Evolutionary conservation across 2,888 invertebrate genomes (phyloP), one percentile per base, ranked within the genome.

Genomic region (Sinohyriopsis cumingii): DNA sequence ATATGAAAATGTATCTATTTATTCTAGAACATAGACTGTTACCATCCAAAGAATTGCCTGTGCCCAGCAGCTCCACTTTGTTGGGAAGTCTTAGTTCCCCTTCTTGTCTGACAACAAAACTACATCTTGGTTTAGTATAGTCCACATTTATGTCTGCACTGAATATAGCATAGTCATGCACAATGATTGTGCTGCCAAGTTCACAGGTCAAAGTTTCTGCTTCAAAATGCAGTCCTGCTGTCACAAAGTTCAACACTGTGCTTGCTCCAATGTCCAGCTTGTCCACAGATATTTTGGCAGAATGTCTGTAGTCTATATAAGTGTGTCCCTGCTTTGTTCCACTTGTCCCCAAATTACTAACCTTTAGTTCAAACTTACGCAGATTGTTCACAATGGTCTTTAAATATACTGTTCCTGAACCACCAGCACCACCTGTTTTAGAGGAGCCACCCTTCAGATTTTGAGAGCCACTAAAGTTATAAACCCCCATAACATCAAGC

Each of bases 31-130:
- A 12, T 45, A 45, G 15, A 45, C 9, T 45, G 45, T 54, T 69
- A 82, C 81, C 81, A 73, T 79, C 77, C 60, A 83, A 69, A 57
- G 63, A 67, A 61, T 79, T 83, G 12, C 73, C 63, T 63, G 75
- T 71, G 60, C 84, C 85, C 7, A 79, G 72, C 33, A 85, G 65
- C 60, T 83, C 82, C 54, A 84, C 81, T 45, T 71, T 69, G 28
- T 74, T 73, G 2, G 85, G 82, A 53, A 85, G 71, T 5, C 83
- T 69, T 0, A 82, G 71, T 73, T 85, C 84, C 15, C 79, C 85
- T 7, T 72, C 56, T 54, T 75, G 76, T 20, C 68, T 76, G 15
- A 85, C 71, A 45, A 81, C 68, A 61, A 85, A 77, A 59, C 84
- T 84, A 68, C 85, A 85, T 15, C 71, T 71, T 9, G 83, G 75